Evolutionary conservation across 64 coral and sea anemone genomes (phyloP), one percentile per base, ranked within the genome.

Genomic region (Porites australiensis): DNA sequence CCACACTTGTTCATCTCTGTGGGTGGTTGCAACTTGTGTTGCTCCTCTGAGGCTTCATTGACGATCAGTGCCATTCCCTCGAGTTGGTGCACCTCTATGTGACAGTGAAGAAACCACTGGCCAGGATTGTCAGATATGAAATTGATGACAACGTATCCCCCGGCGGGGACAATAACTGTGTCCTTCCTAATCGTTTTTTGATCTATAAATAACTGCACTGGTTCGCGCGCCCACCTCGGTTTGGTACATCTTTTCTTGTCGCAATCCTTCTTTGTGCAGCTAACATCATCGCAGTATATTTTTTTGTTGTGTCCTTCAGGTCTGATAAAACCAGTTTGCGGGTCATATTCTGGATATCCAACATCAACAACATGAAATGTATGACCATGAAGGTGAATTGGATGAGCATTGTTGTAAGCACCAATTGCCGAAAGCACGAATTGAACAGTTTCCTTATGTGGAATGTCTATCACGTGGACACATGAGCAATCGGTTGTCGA

Each of bases 11-110:
- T 37, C 27, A 82, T 82, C 79, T 27, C 79, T 64, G 43, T 6
- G 0, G 79, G 79, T 49, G 79, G 79, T 44, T 16, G 58, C 5
- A 82, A 43, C 27, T 37, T 37, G 27, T 1, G 27, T 13, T 3
- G 79, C 3, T 2, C 5, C 20, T 37, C 22, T 18, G 13, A 5
- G 8, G 79, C 14, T 20, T 92, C 68, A 55, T 95, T 77, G 1
- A 95, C 66, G 11, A 95, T 89, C 47, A 95, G 10, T 46, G 70
- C 50, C 93, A 95, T 95, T 14, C 93, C 93, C 48, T 86, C 87
- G 4, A 63, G 43, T 18, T 77, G 70, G 61, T 95, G 93, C 16
- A 81, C 61, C 18, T 74, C 79, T 80, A 83, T 75, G 27, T 37
- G 27, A 37, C 27, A 37, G 27, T 37, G 27, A 0, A 37, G 27